phyloP scores from a whole-genome alignment of 2,797 vertebrate genomes.

The Synanceia verrucosa region DNA sequence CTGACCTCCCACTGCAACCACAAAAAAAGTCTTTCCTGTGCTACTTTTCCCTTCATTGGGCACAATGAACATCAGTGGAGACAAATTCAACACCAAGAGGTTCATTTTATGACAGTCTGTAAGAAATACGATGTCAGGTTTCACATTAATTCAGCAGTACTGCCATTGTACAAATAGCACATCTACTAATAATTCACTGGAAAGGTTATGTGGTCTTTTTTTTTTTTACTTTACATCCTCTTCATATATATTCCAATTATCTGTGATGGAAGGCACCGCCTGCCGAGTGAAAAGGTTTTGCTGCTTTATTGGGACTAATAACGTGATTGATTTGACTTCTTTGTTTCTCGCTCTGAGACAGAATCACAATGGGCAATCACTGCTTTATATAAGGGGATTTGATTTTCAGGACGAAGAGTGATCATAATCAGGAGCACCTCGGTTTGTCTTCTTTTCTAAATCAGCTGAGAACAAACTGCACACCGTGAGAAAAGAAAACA shows the following conservation, averaged over 20 bases:
- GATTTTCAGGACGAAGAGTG: slow-evolving; percentile 16
- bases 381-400: slow-evolving; percentile 10
- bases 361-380: slow-evolving; percentile 28
- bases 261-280: slow-evolving; percentile 39
- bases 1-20: slow-evolving; percentile 56
- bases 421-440: slow-evolving; percentile 13
- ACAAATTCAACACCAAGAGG: neutral
- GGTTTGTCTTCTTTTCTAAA: neutral
- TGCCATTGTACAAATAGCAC: slow-evolving; percentile 26
- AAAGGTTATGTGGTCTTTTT: slow-evolving; percentile 48
- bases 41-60: slow-evolving; percentile 1
- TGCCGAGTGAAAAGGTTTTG: slow-evolving; percentile 53
- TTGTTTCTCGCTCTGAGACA: slow-evolving; percentile 6
- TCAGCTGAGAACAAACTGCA: neutral
- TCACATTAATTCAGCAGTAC: slow-evolving; percentile 1
- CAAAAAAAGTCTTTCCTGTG: slow-evolving; percentile 11
- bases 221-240: slow-evolving; percentile 28
- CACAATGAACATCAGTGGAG: neutral
- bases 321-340: slow-evolving; percentile 50
- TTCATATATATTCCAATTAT: slow-evolving; percentile 58
- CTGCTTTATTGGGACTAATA: slow-evolving; percentile 46
- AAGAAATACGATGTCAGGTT: slow-evolving; percentile 8
- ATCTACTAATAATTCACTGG: slow-evolving; percentile 35
- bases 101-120: neutral
- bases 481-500: slow-evolving; percentile 20